These are phyloP conservation scores for Sebastolobus altivelis DNA, from an alignment of 2,797 vertebrate genomes.

Conservation along the genomic window DNA sequence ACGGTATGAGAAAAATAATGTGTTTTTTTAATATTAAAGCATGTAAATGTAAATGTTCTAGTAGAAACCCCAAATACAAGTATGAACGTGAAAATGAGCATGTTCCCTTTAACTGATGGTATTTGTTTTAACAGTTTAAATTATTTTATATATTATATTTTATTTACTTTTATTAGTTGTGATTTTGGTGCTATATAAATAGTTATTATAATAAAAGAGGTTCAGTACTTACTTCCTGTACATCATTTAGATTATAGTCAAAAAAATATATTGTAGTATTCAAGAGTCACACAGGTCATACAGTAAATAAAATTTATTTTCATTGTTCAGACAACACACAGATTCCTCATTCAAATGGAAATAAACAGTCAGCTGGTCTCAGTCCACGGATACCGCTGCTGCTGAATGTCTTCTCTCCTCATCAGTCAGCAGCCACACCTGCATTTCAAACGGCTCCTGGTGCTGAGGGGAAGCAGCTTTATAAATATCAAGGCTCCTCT, in stretches of 20 bases:
- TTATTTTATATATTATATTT: neutral
- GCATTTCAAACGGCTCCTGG: slow-evolving; percentile 31
- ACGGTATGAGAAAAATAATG: too few relatives aligned
- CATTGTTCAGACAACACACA: slow-evolving; percentile 63
- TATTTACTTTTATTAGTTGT: neutral
- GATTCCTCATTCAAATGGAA: slow-evolving; percentile 52
- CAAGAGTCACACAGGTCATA: slow-evolving; percentile 21
- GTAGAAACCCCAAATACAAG: too few relatives aligned
- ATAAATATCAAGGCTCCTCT: slow-evolving; percentile 66
- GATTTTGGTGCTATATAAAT: neutral
- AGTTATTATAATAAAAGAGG: too few relatives aligned
- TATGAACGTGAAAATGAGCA: too few relatives aligned
- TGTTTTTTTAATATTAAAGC: too few relatives aligned
- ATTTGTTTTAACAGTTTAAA: neutral
- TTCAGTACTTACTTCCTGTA: neutral
- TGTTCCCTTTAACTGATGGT: neutral
- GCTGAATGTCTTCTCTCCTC: neutral
- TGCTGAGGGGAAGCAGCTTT: slow-evolving; percentile 51
- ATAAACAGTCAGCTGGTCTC: slow-evolving; percentile 45
- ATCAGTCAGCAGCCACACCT: slow-evolving; percentile 18
- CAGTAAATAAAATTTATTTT: slow-evolving; percentile 84
- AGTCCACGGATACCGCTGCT: slow-evolving; percentile 30
- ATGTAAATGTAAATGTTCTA: too few relatives aligned
- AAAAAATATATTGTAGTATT: neutral
- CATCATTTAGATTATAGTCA: neutral